Evolutionary conservation across 2,797 vertebrate genomes (phyloP).

Genomic region (Parauchenoglanis punctatus): DNA sequence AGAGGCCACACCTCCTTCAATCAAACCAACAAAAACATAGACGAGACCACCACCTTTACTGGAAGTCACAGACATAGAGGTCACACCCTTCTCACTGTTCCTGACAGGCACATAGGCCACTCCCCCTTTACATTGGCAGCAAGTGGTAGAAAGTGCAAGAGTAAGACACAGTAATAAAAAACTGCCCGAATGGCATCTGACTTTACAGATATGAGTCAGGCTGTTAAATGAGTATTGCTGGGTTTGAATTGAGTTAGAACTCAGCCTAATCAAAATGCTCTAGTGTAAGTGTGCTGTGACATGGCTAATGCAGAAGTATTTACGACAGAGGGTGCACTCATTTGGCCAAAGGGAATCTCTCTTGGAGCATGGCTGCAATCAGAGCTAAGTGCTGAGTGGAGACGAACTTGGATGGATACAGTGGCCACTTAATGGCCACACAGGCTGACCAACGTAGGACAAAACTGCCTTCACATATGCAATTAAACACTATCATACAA

Average conservation of each 20-base stretch:
- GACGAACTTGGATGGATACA: conserved; percentile 42
- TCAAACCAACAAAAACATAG: not conserved
- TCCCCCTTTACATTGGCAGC: not conserved
- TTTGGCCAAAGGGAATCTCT: conserved; percentile 36
- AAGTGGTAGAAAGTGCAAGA: not conserved
- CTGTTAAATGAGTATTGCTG: conserved; percentile 21
- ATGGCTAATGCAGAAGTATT: conserved; percentile 46
- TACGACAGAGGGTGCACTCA: conserved; percentile 38
- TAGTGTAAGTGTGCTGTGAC: conserved; percentile 37
- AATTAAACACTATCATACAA: conserved; percentile 9
- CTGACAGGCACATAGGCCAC: not conserved
- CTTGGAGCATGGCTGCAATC: conserved; percentile 13
- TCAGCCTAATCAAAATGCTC: conserved; percentile 44
- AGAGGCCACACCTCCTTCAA: not conserved
- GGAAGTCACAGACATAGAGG: not conserved
- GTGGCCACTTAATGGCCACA: conserved; percentile 44
- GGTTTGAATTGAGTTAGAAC: conserved; percentile 1
- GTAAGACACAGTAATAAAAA: not conserved
- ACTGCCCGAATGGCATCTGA: not conserved
- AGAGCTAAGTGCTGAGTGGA: conserved; percentile 43
- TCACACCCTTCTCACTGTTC: not conserved
- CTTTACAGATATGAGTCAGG: conserved; percentile 7
- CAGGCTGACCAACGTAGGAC: conserved; percentile 3
- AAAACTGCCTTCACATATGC: not conserved
- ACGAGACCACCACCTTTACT: not conserved